Evolutionary conservation across 2,888 invertebrate genomes (phyloP), one percentile per base, ranked within the genome.

Genomic region (Mythimna loreyi): DNA sequence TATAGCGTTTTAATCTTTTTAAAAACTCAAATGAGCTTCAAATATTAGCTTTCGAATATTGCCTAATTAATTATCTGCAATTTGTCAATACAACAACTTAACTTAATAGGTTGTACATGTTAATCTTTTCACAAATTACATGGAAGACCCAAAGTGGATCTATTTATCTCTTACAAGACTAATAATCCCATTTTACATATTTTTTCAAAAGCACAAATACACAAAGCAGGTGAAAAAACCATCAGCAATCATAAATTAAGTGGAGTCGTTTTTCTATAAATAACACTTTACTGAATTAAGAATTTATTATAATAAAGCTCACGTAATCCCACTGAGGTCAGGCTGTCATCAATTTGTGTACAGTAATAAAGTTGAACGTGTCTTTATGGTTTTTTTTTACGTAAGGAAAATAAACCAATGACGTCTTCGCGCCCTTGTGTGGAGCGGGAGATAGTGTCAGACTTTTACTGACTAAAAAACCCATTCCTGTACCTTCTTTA

Each of bases 271-370:
- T 57, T 8, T 19, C 25, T 25, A 11, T 47, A 60, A 50, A 75
- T 67, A 75, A 45, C 13, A 40, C 45, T 56, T 43, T 23, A 59
- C 3, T 25, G 49, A 75, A 59, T 59, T 68, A 49, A 58, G 5
- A 58, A 57, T 70, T 36, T 49, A 62, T 43, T 62, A 36, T 2
- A 4, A 28, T 13, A 43, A 43, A 0, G 28, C 16, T 40, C 25
- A 33, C 61, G 61, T 69, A 52, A 76, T 57, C 36, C 11, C 13
- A 2, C 6, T 21, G 47, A 77, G 73, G 70, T 76, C 73, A 76
- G 36, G 58, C 47, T 61, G 57, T 62, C 57, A 49, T 57, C 13
- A 45, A 25, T 49, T 13, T 43, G n/a, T 45, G 8, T 53, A 59
- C 19, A 28, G 16, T 40, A 25, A 59, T 60, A 45, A 67, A 13